Percentiles rank a stretch among this genome's conserved stretches.
These are phyloP conservation scores for Naja naja DNA, from an alignment of 2,113 vertebrate species.

Conservation along the genomic window DNA sequence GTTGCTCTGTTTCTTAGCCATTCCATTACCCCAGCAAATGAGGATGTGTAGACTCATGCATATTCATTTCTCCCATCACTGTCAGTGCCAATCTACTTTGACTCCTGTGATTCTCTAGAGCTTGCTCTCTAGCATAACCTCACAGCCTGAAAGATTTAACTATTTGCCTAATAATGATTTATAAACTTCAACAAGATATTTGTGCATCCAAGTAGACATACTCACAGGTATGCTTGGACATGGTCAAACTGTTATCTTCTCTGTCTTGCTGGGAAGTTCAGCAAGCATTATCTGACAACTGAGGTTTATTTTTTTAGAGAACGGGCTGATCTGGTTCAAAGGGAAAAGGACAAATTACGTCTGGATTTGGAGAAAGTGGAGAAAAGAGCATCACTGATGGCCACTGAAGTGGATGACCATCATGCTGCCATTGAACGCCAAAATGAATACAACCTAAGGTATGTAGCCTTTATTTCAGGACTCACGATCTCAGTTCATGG, in stretches of 20 bases:
- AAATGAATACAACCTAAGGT: conserved; percentile 90
- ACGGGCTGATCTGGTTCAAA: conserved; percentile 78
- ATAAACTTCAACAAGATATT: neutral
- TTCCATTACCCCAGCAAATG: neutral
- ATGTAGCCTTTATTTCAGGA: neutral
- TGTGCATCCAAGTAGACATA: neutral
- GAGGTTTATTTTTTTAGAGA: conserved; percentile 70
- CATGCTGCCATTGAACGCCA: conserved; percentile 86
- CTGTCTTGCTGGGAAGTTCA: neutral
- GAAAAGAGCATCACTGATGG: conserved; percentile 86
- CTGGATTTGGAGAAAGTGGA: conserved; percentile 89
- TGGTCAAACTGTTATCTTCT: too few relatives aligned
- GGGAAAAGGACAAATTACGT: conserved; percentile 89
- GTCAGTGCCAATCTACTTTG: neutral
- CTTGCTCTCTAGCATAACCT: neutral
- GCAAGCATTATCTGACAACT: neutral
- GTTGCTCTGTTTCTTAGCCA: neutral
- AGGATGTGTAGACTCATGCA: neutral
- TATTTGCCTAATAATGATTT: neutral
- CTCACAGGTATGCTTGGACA: neutral
- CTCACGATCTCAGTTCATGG: neutral
- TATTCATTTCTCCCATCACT: neutral
- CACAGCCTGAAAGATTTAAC: neutral
- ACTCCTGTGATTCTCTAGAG: neutral
- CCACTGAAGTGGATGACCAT: conserved; percentile 90